Evolutionary conservation across 2,888 invertebrate genomes (phyloP).

Genomic region (Loripinus fragilis): DNA sequence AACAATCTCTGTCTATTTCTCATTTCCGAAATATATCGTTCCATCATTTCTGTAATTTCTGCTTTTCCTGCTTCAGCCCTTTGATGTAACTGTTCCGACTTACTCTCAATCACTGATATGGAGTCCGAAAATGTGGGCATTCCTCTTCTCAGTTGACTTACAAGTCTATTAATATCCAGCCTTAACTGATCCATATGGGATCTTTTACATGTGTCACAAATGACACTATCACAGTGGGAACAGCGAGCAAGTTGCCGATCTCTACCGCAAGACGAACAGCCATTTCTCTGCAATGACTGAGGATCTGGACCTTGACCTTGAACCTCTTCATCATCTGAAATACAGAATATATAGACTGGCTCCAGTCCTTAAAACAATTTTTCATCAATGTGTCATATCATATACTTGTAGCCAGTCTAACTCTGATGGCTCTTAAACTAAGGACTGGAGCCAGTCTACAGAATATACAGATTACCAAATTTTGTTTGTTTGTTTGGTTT

Average conservation of each 20-base stretch:
- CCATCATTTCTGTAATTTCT: conserved; percentile 89
- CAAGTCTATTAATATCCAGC: conserved; percentile 92
- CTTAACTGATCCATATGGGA: conserved; percentile 83
- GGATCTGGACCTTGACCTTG: conserved; percentile 9
- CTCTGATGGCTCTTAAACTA: too few species aligned
- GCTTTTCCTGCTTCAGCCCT: conserved; percentile 95
- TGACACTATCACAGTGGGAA: conserved; percentile 98
- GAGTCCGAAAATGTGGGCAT: conserved; percentile 86
- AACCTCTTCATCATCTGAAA: not conserved
- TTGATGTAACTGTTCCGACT: conserved; percentile 92
- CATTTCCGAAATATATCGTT: conserved; percentile 81
- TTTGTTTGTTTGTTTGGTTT: too few species aligned
- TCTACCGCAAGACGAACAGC: conserved; percentile 95
- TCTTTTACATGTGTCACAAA: conserved; percentile 96
- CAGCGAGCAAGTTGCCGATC: conserved; percentile 87
- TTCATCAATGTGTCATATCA: too few species aligned
- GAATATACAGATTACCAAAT: too few species aligned
- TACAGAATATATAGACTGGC: too few species aligned
- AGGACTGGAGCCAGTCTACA: too few species aligned
- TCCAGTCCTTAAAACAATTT: too few species aligned
- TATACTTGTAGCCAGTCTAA: too few species aligned
- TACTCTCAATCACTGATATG: conserved; percentile 88
- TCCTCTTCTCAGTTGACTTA: conserved; percentile 88
- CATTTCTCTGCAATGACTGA: conserved; percentile 85
- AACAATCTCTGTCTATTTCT: conserved; percentile 86